Evolutionary conservation across 1,140 invertebrate species (phyloP).

Genomic region (Pectinophora gossypiella): DNA sequence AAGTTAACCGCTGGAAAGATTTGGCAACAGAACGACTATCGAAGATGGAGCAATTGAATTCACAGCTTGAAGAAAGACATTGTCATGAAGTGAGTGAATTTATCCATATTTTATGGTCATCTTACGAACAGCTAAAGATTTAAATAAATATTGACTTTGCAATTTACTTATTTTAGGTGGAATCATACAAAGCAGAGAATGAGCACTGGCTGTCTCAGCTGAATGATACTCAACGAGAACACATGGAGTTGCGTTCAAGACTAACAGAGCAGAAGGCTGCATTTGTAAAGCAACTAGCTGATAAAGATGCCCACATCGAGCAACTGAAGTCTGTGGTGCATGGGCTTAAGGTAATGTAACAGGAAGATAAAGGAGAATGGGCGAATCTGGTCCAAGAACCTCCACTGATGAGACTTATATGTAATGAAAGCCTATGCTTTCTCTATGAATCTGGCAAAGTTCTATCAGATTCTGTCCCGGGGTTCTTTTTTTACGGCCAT

Average conservation of each 20-base stretch:
- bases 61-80: constrained; percentile 60
- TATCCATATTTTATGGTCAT: too few species aligned
- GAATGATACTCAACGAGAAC: constrained; percentile 50
- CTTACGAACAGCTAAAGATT: background rate
- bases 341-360: constrained; percentile 65
- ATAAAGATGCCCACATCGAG: constrained; percentile 65
- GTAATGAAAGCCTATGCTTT: too few species aligned
- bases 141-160: background rate
- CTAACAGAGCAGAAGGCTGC: constrained; percentile 56
- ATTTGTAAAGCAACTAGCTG: constrained; percentile 50
- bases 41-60: constrained; percentile 66
- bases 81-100: constrained; percentile 47
- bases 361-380: too few species aligned
- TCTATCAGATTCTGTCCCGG: too few species aligned
- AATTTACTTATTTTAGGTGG: constrained; percentile 33
- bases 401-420: too few species aligned
- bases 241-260: constrained; percentile 49
- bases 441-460: too few species aligned
- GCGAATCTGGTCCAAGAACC: too few species aligned
- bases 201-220: constrained; percentile 65
- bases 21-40: constrained; percentile 59
- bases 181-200: constrained; percentile 66
- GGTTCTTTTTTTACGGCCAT: too few species aligned
- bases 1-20: constrained; percentile 64
- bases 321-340: constrained; percentile 53